Evolutionary conservation across 2,888 invertebrate genomes (phyloP).

Genomic region (Achlya flavicornis): DNA sequence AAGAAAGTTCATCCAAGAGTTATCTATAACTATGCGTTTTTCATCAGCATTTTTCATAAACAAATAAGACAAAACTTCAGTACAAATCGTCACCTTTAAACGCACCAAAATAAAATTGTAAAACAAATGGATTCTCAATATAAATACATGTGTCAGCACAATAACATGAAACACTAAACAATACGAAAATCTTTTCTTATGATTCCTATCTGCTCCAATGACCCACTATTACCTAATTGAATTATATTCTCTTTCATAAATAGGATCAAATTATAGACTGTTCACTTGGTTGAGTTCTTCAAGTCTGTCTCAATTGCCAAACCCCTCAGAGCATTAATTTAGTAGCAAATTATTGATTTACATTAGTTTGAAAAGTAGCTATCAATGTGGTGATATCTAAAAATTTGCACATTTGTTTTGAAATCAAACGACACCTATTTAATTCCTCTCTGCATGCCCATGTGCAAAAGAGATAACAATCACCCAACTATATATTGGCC

Average conservation of each 20-base stretch:
- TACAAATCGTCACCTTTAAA: background rate
- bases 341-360: background rate
- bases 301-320: conserved; percentile 7
- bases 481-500: no score
- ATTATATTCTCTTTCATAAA: conserved; percentile 10
- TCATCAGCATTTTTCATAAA: no score
- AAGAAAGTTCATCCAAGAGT: no score
- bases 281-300: conserved; percentile 11
- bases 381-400: background rate
- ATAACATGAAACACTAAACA: no score
- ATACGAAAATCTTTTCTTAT: background rate
- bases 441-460: no score
- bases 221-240: conserved; percentile 10
- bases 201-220: conserved; percentile 5
- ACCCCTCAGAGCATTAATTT: background rate
- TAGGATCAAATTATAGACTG: conserved; percentile 5
- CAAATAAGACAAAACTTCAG: no score
- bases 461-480: no score
- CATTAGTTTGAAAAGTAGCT: background rate
- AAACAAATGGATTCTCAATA: no score
- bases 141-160: no score
- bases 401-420: no score
- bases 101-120: background rate
- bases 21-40: no score
- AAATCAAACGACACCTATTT: no score